Evolutionary conservation across 2,888 invertebrate species (phyloP), one percentile per base, ranked within the genome.

Genomic region (Mythimna lalbum): DNA sequence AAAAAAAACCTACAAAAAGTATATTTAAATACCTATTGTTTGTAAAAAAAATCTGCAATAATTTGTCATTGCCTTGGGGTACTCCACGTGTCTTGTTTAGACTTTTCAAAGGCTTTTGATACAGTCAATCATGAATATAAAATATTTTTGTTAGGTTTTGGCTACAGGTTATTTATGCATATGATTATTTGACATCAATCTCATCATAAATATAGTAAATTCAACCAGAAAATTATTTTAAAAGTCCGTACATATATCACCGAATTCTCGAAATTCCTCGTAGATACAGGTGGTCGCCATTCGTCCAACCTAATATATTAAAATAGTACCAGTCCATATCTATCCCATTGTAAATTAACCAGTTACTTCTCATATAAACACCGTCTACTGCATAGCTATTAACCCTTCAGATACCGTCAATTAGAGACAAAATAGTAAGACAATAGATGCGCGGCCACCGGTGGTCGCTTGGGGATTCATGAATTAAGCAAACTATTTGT

Each of bases 51-150:
- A 43, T 3, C 27, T 50, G 50, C 6, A 75, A n/a, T 27, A 7
- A n/a, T 47, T 49, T 4, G 27, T 23, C 21, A 33, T 4, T 49
- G 36, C 80, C 75, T 61, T 62, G 49, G 9, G 33, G 43, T 53
- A 75, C 27, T 49, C 56, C 66, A 33, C 31, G n/a, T 39, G 55
- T 43, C 0, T 56, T n/a, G 63, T 56, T 43, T 43, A 43, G 43
- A 17, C 14, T 61, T 63, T 1, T 31, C 6, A 50, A 69, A 64
- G 52, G 52, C 60, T 61, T 76, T 68, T 39, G 17, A 61, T 21
- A n/a, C 17, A 19, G 6, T 61, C 0, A 23, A 62, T 56, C 76
- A 63, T 9, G 1, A n/a, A 9, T 47, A 49, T 3, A 6, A n/a
- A 43, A n/a, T 49, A 21, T 59, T 72, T 39, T 14, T 47, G 14